Base-by-base conservation (phyloP, 1,140 invertebrate species). In the Neoseiulus cucumeris region DNA sequence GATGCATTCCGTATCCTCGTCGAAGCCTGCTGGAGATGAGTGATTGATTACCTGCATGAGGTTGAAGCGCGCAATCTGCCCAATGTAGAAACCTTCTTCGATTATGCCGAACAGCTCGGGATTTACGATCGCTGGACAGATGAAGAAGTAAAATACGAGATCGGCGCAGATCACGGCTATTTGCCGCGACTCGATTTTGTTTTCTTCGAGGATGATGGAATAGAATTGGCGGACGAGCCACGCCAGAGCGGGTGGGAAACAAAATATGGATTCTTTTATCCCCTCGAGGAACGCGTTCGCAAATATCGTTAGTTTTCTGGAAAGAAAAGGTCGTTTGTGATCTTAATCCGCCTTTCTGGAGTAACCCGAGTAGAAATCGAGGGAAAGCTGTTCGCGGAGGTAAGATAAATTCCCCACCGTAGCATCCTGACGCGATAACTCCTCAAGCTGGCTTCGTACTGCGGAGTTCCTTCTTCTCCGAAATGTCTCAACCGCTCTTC, bases 101-200 rank as follows among this genome's bases (percentile, higher is more conserved):
- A 87, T 89, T 51, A 97, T 89, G n/a, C 91, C 92, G 75, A 91
- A 86, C 0, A 89, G 85, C 76, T 97, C 93, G 0, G 94, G 93
- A 78, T 95, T 91, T 29, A 93, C 87, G 47, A 98, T 90, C 0
- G 91, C 93, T 7, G 91, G 91, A 73, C 93, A 98, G 67, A 98
- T 89, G 70, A 96, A 96, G 70, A 89, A 83, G 1, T 87, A 88
- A 74, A 97, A 90, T 12, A 98, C 85, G 20, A 98, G 77, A 74
- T 98, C 92, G 0, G 88, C 89, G 73, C 89, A 91, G 70, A 97
- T 84, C 7, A 84, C 82, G 71, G 86, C 77, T 68, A 83, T 78
- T 78, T 84, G 74, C 65, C 76, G 68, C 51, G 69, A 71, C 70
- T 80, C 74, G n/a, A 75, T 65, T 66, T 73, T 67, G 51, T 72